Conservation (phyloP, 1,140 invertebrate genomes). For the Hirudo medicinalis region DNA sequence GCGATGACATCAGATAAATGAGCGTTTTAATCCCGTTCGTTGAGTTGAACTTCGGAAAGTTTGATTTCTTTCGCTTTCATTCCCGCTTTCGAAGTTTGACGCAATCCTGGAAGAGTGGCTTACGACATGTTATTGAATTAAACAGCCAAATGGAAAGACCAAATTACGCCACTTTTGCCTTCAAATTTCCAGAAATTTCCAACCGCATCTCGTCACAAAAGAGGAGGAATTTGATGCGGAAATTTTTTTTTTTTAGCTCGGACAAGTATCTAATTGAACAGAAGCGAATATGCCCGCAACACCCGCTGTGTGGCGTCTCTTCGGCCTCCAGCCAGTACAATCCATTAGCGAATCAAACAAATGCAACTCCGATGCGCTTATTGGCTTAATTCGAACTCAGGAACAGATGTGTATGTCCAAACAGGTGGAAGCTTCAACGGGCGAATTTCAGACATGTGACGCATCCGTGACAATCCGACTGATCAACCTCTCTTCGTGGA, state of each 20-base stretch:
- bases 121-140: too few relatives aligned
- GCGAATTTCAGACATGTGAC: not conserved
- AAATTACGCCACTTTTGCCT: not conserved
- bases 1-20: too few relatives aligned
- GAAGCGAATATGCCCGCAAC: not conserved
- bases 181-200: not conserved
- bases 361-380: slow-evolving; percentile 9
- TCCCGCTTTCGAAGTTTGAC: too few relatives aligned
- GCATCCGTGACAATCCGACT: not conserved
- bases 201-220: not conserved
- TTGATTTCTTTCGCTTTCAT: too few relatives aligned
- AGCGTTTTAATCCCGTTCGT: too few relatives aligned
- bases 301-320: too few relatives aligned
- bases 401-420: slow-evolving; percentile 8
- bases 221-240: not conserved
- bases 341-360: slow-evolving; percentile 12
- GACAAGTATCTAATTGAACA: not conserved
- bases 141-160: not conserved
- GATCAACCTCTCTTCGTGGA: not conserved
- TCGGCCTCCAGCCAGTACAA: slow-evolving; percentile 3
- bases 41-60: too few relatives aligned
- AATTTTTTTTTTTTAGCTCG: not conserved
- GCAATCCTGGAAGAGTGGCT: too few relatives aligned
- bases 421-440: slow-evolving; percentile 2
- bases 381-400: slow-evolving; percentile 13